These are phyloP conservation scores for Flabesymbios commensalis DNA, from an alignment of 2,888 invertebrate genomes.

Conservation along the genomic window DNA sequence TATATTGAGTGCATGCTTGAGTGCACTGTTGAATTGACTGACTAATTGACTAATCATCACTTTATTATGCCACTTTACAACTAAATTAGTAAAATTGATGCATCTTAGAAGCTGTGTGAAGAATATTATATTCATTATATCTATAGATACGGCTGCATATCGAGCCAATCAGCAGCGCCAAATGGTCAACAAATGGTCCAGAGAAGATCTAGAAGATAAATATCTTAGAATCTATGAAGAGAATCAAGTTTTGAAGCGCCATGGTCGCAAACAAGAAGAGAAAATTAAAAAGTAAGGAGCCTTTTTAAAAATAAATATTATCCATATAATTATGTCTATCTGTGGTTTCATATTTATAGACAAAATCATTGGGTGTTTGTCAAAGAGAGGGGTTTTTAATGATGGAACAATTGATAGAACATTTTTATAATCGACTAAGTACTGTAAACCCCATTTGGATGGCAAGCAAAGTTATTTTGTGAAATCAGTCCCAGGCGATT, in stretches of 20 bases:
- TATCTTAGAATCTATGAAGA: slow-evolving; percentile 70
- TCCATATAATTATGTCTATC: not conserved
- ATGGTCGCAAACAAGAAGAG: slow-evolving; percentile 69
- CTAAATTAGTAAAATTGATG: too few relatives aligned
- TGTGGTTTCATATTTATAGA: not conserved
- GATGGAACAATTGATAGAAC: too few relatives aligned
- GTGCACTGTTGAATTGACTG: too few relatives aligned
- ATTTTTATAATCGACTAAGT: too few relatives aligned
- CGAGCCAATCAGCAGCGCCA: not conserved
- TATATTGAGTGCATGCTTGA: too few relatives aligned
- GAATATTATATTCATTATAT: not conserved
- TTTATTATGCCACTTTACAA: too few relatives aligned
- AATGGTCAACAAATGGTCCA: slow-evolving; percentile 63
- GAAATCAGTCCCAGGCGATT: too few relatives aligned
- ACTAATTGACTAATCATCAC: too few relatives aligned
- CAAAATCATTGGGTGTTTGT: not conserved
- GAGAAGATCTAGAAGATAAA: slow-evolving; percentile 71
- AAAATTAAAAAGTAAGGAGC: slow-evolving; percentile 64
- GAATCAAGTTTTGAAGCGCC: slow-evolving; percentile 69
- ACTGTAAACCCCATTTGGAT: too few relatives aligned
- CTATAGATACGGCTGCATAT: not conserved
- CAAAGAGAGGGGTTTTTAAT: too few relatives aligned
- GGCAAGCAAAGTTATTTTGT: too few relatives aligned
- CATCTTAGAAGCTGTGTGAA: too few relatives aligned
- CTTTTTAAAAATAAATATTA: not conserved